Evolutionary conservation across 1,140 invertebrate species (phyloP).

Genomic region (Aphelinus atriplicis): DNA sequence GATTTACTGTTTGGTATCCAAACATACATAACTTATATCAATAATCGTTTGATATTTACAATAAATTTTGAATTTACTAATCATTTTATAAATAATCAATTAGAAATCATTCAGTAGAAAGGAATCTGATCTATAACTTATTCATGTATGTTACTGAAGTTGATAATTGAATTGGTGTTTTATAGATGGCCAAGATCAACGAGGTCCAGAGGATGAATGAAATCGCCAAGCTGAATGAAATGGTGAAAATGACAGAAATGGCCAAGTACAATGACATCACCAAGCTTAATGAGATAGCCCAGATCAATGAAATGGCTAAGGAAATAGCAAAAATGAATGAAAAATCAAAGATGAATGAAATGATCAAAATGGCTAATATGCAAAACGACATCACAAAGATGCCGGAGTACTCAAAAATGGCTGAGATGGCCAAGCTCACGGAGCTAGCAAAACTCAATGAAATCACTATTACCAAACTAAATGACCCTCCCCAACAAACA

Average conservation of each 20-base stretch:
- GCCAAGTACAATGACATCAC: constrained; percentile 62
- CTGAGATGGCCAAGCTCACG: constrained; percentile 63
- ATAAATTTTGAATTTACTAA: background rate
- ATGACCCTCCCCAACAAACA: constrained; percentile 52
- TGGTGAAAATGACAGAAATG: constrained; percentile 66
- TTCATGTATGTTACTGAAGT: too few relatives aligned
- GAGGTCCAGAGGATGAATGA: constrained; percentile 64
- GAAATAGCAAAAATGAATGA: constrained; percentile 65
- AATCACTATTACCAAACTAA: constrained; percentile 64
- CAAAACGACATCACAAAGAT: constrained; percentile 63
- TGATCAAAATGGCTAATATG: constrained; percentile 64
- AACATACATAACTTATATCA: too few relatives aligned
- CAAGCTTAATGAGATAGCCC: constrained; percentile 60
- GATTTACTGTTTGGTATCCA: too few relatives aligned
- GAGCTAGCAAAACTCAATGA: constrained; percentile 64
- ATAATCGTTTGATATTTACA: background rate
- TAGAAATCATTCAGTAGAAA: background rate
- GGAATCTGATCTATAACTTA: too few relatives aligned
- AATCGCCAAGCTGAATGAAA: constrained; percentile 63
- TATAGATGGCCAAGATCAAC: constrained; percentile 53
- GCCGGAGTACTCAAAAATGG: constrained; percentile 62
- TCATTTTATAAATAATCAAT: background rate
- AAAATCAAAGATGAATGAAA: constrained; percentile 65
- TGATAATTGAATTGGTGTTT: background rate
- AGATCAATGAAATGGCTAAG: constrained; percentile 65